Evolutionary conservation across 2,113 vertebrate species (phyloP).

Genomic region (Jaculus jaculus): DNA sequence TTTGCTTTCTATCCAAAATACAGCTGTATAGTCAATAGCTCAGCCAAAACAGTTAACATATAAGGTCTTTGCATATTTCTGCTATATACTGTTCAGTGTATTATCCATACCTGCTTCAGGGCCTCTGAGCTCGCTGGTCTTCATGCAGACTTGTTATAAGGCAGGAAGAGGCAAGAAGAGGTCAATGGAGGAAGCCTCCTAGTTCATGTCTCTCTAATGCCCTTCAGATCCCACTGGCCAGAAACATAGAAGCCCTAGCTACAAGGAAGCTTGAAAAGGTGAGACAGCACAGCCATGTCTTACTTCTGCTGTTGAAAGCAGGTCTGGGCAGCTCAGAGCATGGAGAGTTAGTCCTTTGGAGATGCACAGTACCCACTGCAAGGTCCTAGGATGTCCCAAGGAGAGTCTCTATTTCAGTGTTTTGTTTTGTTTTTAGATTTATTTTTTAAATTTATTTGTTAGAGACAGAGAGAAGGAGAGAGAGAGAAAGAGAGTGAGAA

Average conservation of each 20-base stretch:
- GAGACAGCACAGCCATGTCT: not conserved
- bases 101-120: not conserved
- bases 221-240: not conserved
- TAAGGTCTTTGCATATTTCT: not conserved
- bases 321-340: not conserved
- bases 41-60: no score
- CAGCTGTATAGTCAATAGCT: not conserved
- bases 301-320: not conserved
- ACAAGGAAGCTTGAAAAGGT: not conserved
- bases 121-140: no score
- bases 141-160: not conserved
- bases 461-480: no score
- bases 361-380: no score
- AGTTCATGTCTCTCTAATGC: not conserved
- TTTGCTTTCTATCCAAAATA: not conserved
- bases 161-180: not conserved
- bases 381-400: no score
- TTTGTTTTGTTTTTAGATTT: no score
- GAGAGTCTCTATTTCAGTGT: no score
- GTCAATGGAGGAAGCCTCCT: not conserved
- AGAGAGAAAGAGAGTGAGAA: no score
- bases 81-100: not conserved
- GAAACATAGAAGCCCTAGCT: not conserved
- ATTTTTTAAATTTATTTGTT: no score
- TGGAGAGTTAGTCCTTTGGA: no score